Evolutionary conservation across 2,113 vertebrate genomes (phyloP), one percentile per base, ranked within the genome.

Genomic region (Centropristis striata): DNA sequence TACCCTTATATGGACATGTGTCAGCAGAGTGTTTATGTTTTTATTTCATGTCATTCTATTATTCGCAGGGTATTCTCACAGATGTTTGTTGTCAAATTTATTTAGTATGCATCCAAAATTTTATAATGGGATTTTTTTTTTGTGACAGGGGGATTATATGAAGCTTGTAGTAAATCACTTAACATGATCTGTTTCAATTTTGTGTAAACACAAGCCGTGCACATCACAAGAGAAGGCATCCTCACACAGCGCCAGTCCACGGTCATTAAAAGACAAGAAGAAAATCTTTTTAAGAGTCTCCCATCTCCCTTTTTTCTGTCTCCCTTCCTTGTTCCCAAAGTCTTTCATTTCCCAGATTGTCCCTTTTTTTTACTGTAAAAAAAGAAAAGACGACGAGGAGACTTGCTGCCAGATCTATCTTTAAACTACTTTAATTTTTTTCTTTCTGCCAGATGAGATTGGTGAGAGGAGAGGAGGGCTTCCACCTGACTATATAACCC

Each of bases 361-460:
- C 71, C 28, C n/a, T 70, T 18, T 75, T 64, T 77, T 63, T 69
- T 70, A 82, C 39, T 32, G 27, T 50, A 66, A 14, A 84, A 81
- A 65, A 71, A 66, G 20, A 84, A 81, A 65, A 71, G 44, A 42
- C 25, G 54, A 76, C 76, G 75, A 80, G 85, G 64, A 65, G 44
- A 76, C 70, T 60, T 16, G 51, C 60, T 84, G 80, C 57, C 86
- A 77, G 67, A 79, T 86, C 74, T 77, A 78, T 87, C 83, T 90
- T 88, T 86, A 86, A 89, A 84, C 83, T 72, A 58, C 50, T 83
- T 87, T 76, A 21, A 70, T 84, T 81, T 58, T 54, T 37, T 54
- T 36, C 55, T 71, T 8, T 39, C 73, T 55, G 61, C 87, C 80
- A 88, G 76, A 91, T 77, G 65, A 87, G 82, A 90, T 73, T 77